Evolutionary conservation across 2,888 invertebrate species (phyloP), one percentile per base, ranked within the genome.

Genomic region (Trissolcus japonicus): DNA sequence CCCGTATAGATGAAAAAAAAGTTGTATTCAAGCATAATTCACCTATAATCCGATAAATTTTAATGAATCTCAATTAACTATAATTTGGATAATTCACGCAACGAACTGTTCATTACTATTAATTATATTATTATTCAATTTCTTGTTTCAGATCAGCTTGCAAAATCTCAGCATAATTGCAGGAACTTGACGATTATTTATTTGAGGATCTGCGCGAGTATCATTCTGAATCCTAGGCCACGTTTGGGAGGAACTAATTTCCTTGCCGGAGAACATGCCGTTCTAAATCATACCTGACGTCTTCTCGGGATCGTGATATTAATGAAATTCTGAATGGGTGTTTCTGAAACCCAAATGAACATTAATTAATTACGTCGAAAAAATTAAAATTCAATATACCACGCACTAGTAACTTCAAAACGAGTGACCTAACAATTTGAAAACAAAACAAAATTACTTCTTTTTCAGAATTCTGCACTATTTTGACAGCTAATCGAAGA

Each of bases 1-100:
- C 56, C 17, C 16, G 19, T 55, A 61, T 17, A 50, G 4, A 29
- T 50, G 53, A 71, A 66, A 61, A 71, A 63, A 57, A 63, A 61
- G n/a, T 19, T 41, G 56, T 17, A 55, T n/a, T 61, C 48, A 55
- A 68, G 54, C 54, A 54, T 59, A 41, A 35, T 29, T 40, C 2
- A 35, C 19, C n/a, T 68, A 55, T 59, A 35, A 35, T 35, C 35
- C 35, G 6, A 35, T 35, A 11, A 35, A 35, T 35, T 9, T 35
- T 0, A 1, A 35, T 35, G 11, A 35, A 35, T 11, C 35, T 11
- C 9, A 35, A 35, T 11, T 35, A 35, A 35, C 11, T 2, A 35
- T 35, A 35, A 35, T 35, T 35, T 35, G 2, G 35, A 35, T 35
- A 1, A 35, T 35, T 35, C 35, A 35, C 35, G 1, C 35, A 9